Conservation (phyloP, 2,888 invertebrate species). For the Thyatira batis region DNA sequence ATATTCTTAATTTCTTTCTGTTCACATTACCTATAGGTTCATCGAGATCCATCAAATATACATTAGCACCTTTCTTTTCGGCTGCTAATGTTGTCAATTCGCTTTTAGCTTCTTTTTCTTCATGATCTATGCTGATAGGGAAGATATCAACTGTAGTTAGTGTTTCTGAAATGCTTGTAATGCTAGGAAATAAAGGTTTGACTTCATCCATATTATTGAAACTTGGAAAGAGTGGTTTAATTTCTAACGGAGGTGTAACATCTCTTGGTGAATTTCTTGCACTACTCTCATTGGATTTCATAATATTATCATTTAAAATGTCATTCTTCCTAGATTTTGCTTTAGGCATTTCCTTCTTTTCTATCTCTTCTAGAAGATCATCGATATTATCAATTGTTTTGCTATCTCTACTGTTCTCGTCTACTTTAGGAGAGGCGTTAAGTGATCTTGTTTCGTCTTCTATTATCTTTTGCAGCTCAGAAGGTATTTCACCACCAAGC, state of each 20-base stretch:
- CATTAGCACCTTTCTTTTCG: slow-evolving; percentile 63
- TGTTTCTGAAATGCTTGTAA: slow-evolving; percentile 41
- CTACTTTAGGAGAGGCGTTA: slow-evolving; percentile 45
- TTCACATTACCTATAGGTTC: slow-evolving; percentile 48
- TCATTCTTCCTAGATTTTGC: slow-evolving; percentile 48
- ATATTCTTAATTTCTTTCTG: slow-evolving; percentile 71
- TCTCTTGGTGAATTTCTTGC: slow-evolving; percentile 47
- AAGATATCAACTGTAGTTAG: slow-evolving; percentile 25
- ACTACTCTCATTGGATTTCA: slow-evolving; percentile 38
- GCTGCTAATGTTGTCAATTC: slow-evolving; percentile 26
- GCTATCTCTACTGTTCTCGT: slow-evolving; percentile 35
- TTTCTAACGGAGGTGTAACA: slow-evolving; percentile 45
- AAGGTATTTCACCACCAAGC: slow-evolving; percentile 78
- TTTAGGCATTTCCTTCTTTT: slow-evolving; percentile 69
- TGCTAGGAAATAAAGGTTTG: slow-evolving; percentile 55
- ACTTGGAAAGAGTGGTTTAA: slow-evolving; percentile 14
- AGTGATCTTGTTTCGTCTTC: slow-evolving; percentile 52
- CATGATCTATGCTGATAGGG: slow-evolving; percentile 31
- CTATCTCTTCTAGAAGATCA: slow-evolving; percentile 69
- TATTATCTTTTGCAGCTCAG: slow-evolving; percentile 72
- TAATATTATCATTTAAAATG: slow-evolving; percentile 37
- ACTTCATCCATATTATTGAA: slow-evolving; percentile 11
- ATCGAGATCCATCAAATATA: slow-evolving; percentile 56
- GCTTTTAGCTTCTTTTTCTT: slow-evolving; percentile 36
- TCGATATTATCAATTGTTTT: slow-evolving; percentile 49